Base-by-base conservation (phyloP, 2,113 vertebrate genomes). In the Rallus limicola region DNA sequence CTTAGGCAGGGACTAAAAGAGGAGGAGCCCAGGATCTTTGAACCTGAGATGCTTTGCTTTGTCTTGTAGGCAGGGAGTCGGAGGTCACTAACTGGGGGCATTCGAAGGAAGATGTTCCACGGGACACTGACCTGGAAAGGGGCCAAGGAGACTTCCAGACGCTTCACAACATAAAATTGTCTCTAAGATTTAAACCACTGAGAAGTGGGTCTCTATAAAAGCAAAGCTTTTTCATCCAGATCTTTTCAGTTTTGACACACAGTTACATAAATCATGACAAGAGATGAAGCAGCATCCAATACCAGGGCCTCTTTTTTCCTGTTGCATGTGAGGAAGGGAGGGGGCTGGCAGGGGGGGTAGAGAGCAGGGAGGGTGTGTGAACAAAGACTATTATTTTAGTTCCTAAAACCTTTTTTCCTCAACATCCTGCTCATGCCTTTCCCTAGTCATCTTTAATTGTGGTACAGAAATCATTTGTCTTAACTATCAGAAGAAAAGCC, bases 231-330 rank as follows among this genome's bases (percentile, higher is more conserved):
- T 91, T 84, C 72, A 88, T 14, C 16, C 34, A 75, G 33, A 56
- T 64, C 46, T 86, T 88, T 88, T 87, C 53, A 71, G 52, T 93
- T 96, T 86, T 88, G 42, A 90, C 33, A 63, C 48, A 92, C 6
- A 36, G 44, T 69, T 65, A 79, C 8, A 62, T 86, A 86, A 93
- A 90, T 78, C 46, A 58, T 29, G 71, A 60, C 29, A 75, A 77
- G 68, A 75, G 52, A 56, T 44, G 38, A 86, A 78, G 31, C 38
- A 64, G 38, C 48, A 78, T 72, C 33, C 56, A 86, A 2, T 44
- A 36, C 42, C 36, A 46, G 36, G 44, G 16, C 8, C 26, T 33
- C 24, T 48, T 58, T 88, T 86, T 53, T 11, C 42, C 16, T 58
- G 10, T 63, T 70, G 18, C 17, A 71, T 7, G 2, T 0, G 0